These are phyloP conservation scores for Horisme vitalbata DNA, from an alignment of 2,888 invertebrate species.

Conservation along the genomic window DNA sequence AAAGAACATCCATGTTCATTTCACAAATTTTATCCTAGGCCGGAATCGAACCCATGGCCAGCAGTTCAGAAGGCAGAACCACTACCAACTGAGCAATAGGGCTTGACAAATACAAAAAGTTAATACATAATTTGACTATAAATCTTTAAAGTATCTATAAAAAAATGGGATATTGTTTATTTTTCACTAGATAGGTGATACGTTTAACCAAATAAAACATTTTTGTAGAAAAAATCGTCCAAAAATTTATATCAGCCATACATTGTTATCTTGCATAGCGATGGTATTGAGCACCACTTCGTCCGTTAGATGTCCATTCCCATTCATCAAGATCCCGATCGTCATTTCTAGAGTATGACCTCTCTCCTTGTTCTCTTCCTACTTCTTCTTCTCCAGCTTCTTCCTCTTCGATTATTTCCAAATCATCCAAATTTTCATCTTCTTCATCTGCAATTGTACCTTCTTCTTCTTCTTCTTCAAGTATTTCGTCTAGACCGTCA, in stretches of 20 bases:
- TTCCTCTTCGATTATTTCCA: constrained; percentile 70
- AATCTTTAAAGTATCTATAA: too few relatives aligned
- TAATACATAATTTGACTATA: too few relatives aligned
- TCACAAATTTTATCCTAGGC: too few relatives aligned
- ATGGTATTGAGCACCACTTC: constrained; percentile 66
- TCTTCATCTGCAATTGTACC: constrained; percentile 53
- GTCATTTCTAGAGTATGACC: constrained; percentile 51
- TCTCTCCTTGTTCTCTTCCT: constrained; percentile 53
- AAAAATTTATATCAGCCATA: constrained; percentile 46
- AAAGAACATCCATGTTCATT: too few relatives aligned
- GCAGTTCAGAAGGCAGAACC: too few relatives aligned
- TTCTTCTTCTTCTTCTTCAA: constrained; percentile 77
- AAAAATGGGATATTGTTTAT: too few relatives aligned
- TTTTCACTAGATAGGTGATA: too few relatives aligned
- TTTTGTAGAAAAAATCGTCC: constrained; percentile 9
- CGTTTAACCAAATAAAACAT: constrained; percentile 2
- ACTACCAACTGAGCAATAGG: too few relatives aligned
- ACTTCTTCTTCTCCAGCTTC: constrained; percentile 64
- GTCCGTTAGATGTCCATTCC: constrained; percentile 66
- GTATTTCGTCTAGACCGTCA: constrained; percentile 67
- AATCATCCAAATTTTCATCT: constrained; percentile 54
- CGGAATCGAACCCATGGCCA: too few relatives aligned
- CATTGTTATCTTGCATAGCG: constrained; percentile 65
- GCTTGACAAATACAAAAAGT: too few relatives aligned
- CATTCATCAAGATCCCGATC: constrained; percentile 75